Base-by-base conservation (phyloP, 2,888 invertebrate species). In the Isotomurus palustris region DNA sequence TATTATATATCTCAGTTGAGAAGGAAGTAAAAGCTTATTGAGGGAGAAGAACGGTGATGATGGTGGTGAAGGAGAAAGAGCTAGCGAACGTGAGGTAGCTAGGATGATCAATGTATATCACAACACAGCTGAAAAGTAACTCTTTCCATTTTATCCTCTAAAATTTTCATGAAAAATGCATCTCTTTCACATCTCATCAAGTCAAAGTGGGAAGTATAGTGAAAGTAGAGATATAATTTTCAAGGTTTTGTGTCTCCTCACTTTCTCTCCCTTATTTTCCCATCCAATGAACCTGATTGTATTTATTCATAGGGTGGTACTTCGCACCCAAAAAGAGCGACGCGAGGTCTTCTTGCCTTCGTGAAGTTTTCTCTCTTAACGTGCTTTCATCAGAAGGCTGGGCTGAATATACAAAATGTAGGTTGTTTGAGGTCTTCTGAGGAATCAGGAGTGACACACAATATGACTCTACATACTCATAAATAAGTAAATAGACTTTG, bases 201-300 rank as follows among this genome's bases (percentile, higher is more conserved):
- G 21, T 17, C 8, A 38, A 50, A 50, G 50, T 38, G 25, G 24
- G 50, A 49, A 49, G 25, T 21, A 24, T 50, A 17, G 8, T 21
- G 40, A 17, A 24, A 49, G 22, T 35, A 40, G 27, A 38, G 5
- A 5, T 38, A 38, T 14, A 38, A 32, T 8, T 10, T 32, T 10
- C 32, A 10, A 10, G 8, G 8, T 32, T 32, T 17, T 17, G 38
- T 17, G 38, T 38, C n/a, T 4, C 43, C 24, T n/a, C 22, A 21
- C 14, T 24, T 22, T 43, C 43, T 43, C 43, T 12, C 19, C 43
- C 27, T 50, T 50, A 50, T 50, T 50, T 49, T 49, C 49, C 49
- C 35, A 43, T 50, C 50, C 40, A 27, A 50, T 50, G 40, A 50
- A 50, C 50, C 40, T 50, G 50, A 36, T 50, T 50, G 50, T 50